Conservation (phyloP, 2,113 vertebrate species). For the Oryzias javanicus region DNA sequence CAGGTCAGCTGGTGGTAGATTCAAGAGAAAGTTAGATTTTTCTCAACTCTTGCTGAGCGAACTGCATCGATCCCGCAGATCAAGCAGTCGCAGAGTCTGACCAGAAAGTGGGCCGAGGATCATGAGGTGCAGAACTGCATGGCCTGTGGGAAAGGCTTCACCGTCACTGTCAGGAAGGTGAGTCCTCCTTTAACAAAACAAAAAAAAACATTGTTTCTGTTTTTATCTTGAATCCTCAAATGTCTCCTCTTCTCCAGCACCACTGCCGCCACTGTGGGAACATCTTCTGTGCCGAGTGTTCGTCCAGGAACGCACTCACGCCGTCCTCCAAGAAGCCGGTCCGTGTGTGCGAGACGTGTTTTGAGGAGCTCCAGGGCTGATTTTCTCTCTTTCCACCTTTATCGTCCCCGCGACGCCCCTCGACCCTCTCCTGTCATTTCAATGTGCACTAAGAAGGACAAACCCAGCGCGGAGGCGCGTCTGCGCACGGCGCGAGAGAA, state of each 20-base stretch:
- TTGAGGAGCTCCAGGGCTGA: conserved; percentile 92
- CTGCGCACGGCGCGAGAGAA: conserved; percentile 12
- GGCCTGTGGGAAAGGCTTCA: conserved; percentile 94
- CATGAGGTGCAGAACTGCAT: conserved; percentile 97
- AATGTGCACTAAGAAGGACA: conserved; percentile 78
- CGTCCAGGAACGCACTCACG: conserved; percentile 89
- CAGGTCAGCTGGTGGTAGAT: conserved; percentile 78
- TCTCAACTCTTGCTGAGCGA: not conserved
- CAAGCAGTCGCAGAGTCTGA: conserved; percentile 92
- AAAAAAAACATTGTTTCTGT: too few relatives aligned
- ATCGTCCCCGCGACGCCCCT: not conserved
- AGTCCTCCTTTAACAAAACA: conserved; percentile 14
- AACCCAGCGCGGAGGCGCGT: conserved; percentile 34
- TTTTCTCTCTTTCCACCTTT: not conserved
- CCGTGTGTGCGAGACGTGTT: conserved; percentile 93
- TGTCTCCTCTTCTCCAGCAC: conserved; percentile 78
- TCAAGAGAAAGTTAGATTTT: not conserved
- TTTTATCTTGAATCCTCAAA: not conserved
- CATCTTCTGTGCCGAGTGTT: conserved; percentile 97
- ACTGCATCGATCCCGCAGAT: conserved; percentile 74
- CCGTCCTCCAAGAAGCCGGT: conserved; percentile 98
- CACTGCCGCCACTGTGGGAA: conserved; percentile 98
- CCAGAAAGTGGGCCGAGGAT: conserved; percentile 97
- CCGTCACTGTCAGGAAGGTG: conserved; percentile 93
- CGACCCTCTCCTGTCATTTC: conserved; percentile 18